Percentiles rank a stretch among this genome's conserved stretches.
Conservation (phyloP, 2,888 invertebrate genomes). For the Busseola fusca region DNA sequence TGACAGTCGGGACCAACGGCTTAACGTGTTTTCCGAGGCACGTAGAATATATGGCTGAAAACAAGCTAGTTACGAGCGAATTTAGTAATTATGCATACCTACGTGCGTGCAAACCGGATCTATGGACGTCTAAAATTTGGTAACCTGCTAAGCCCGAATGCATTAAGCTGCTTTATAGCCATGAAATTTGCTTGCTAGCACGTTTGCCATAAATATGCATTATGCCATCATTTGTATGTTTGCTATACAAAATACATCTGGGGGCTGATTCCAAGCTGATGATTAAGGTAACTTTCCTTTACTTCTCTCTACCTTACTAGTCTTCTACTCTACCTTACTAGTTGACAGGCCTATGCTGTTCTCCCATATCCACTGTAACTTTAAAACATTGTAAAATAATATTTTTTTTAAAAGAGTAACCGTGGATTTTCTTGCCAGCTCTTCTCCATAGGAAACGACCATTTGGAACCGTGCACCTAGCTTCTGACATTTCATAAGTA, state of each 20-base stretch:
- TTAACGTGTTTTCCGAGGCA: too few species aligned
- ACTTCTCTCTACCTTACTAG: too few species aligned
- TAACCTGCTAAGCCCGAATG: background rate
- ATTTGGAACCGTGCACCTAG: too few species aligned
- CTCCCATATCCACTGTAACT: too few species aligned
- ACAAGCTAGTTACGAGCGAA: background rate
- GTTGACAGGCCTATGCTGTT: too few species aligned
- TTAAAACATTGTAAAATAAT: too few species aligned
- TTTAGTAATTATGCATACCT: background rate
- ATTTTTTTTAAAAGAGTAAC: too few species aligned
- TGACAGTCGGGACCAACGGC: too few species aligned
- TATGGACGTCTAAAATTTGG: conserved; percentile 1
- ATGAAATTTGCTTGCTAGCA: background rate
- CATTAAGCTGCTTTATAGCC: background rate
- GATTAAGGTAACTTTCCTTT: background rate
- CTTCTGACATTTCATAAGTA: too few species aligned
- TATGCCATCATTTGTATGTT: background rate
- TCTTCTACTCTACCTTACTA: too few species aligned
- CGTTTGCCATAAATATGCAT: background rate
- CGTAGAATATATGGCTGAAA: background rate
- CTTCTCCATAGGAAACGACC: too few species aligned
- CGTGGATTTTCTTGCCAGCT: too few species aligned
- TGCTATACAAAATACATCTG: background rate
- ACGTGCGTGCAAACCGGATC: background rate
- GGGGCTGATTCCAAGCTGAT: background rate